Base-by-base conservation (phyloP, 2,797 vertebrate species). In the Lepidocolaptes lacrymiger region DNA sequence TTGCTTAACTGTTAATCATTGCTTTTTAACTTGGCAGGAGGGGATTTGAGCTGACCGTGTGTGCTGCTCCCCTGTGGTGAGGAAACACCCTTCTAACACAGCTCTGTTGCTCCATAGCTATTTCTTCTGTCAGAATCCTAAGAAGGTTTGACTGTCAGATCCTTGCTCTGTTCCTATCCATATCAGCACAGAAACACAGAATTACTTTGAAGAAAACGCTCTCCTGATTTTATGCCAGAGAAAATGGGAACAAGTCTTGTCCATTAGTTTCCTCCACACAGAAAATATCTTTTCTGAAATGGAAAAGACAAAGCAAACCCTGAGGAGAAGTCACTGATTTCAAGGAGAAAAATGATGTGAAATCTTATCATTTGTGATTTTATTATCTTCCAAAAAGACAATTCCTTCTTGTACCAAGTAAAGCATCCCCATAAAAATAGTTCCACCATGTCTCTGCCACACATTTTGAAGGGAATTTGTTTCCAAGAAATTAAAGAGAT, bases 11-110 rank as follows among this genome's bases (percentile, higher is more conserved):
- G 8, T 61, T 55, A 83, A 41, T 18, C 11, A 36, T 7, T 71
- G n/a, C 8, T 82, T 87, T 88, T 89, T 56, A 72, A 73, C 41
- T 52, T 61, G 34, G 58, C 43, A 67, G 61, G 79, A 48, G 17
- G 12, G 34, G 18, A 63, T 94, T 91, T 81, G 80, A 74, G 15
- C 18, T 73, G 46, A 23, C 30, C 4, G 1, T 27, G 41, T 46
- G 3, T 52, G 5, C 54, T 61, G 5, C 7, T 2, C 13, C n/a
- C 5, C 22, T 36, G 0, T 46, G 14, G 36, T 46, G 24, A 58
- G 37, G 27, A 88, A 94, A 67, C 69, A 59, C 27, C 30, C 56
- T 63, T 72, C n/a, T 54, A 77, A 52, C 44, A 24, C 27, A 64
- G 21, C 30, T 72, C 54, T 83, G 22, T 44, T 77, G 14, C 51